Percentiles rank a stretch among this genome's conserved stretches.
Evolutionary conservation across 2,797 vertebrate genomes (phyloP).

Genomic region (Tokudaia tokunoshimensis): DNA sequence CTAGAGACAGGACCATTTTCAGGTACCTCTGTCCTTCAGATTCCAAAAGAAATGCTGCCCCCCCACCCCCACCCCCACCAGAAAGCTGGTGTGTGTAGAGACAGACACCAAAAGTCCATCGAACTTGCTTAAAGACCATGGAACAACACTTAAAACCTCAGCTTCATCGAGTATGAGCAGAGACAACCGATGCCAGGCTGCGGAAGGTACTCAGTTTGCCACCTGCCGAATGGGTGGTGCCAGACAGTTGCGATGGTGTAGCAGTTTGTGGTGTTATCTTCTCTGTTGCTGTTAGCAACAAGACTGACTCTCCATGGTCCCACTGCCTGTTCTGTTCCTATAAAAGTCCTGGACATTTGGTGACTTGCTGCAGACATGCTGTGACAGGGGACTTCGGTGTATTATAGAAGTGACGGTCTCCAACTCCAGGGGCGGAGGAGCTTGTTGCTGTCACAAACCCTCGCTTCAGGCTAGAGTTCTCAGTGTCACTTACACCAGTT

Average conservation of each 20-base stretch:
- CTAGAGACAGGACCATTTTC: background rate
- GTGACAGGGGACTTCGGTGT: slow-evolving; percentile 81
- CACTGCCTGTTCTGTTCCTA: background rate
- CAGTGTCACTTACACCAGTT: slow-evolving; percentile 91
- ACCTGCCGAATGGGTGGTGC: background rate
- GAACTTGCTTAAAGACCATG: background rate
- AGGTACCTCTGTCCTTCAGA: background rate
- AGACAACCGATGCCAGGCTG: background rate
- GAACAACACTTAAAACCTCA: background rate
- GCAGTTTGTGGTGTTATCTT: too few relatives aligned
- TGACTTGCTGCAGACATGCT: slow-evolving; percentile 83
- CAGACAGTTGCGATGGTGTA: background rate
- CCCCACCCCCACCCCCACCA: too few relatives aligned
- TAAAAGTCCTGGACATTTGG: slow-evolving; percentile 50
- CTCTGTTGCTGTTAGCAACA: background rate
- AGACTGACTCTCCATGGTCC: background rate
- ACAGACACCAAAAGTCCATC: background rate
- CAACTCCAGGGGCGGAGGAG: slow-evolving; percentile 78
- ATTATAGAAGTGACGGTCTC: slow-evolving; percentile 87
- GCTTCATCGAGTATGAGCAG: background rate
- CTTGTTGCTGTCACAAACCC: slow-evolving; percentile 82
- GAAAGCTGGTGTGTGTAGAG: background rate
- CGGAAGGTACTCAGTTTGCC: background rate
- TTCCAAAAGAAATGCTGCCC: background rate
- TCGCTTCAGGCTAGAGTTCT: slow-evolving; percentile 87